These are phyloP conservation scores for Zapornia atra DNA, from an alignment of 2,113 vertebrate genomes.

Conservation along the genomic window DNA sequence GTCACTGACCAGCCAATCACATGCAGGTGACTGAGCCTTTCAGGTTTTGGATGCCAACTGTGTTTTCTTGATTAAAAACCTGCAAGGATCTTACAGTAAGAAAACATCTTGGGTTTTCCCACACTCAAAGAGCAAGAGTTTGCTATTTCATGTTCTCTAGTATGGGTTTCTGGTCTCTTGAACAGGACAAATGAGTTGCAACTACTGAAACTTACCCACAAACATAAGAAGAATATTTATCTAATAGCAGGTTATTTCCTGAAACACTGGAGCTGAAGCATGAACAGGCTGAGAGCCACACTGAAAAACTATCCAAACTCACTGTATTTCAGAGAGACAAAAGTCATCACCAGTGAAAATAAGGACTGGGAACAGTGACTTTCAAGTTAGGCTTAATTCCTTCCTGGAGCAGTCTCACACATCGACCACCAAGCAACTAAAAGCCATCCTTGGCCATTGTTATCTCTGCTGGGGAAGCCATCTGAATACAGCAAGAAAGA, in stretches of 20 bases:
- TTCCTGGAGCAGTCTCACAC: background rate
- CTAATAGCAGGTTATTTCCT: background rate
- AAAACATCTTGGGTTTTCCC: background rate
- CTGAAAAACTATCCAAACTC: background rate
- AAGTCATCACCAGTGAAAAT: background rate
- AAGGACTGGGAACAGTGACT: background rate
- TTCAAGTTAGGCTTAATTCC: background rate
- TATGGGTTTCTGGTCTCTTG: background rate
- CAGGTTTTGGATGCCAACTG: background rate
- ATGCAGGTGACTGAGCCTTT: background rate
- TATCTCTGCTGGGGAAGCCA: background rate
- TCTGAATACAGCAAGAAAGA: background rate
- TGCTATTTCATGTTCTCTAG: background rate
- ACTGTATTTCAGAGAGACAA: background rate
- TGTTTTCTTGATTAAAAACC: background rate
- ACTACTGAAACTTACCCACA: background rate
- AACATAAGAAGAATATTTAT: background rate
- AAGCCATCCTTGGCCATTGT: background rate
- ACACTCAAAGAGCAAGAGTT: background rate
- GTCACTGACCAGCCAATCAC: background rate
- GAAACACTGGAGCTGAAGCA: background rate
- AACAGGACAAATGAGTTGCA: background rate
- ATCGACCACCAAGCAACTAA: background rate
- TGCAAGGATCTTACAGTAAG: background rate
- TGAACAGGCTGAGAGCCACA: background rate